Evolutionary conservation across 2,888 invertebrate species (phyloP).

Genomic region (Drosophila anceps): DNA sequence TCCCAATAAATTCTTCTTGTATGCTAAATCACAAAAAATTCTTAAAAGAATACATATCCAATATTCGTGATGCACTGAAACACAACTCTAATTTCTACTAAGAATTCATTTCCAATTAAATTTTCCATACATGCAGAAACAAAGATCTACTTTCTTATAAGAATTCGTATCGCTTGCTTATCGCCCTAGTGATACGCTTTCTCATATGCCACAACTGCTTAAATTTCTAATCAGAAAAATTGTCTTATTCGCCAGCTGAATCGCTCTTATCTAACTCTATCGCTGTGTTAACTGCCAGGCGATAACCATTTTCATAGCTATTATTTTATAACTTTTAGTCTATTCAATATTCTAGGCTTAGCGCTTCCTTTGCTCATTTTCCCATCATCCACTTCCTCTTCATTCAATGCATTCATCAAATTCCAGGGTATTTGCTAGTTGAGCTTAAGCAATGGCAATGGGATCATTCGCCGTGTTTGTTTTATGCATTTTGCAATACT

Average conservation of each 20-base stretch:
- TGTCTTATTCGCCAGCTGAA: too few relatives aligned
- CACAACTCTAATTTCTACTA: background rate
- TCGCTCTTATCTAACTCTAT: background rate
- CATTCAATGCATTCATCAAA: too few relatives aligned
- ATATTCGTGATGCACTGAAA: too few relatives aligned
- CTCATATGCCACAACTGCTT: background rate
- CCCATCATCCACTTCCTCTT: too few relatives aligned
- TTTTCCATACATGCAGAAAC: background rate
- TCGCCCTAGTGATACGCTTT: background rate
- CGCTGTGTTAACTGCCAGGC: background rate
- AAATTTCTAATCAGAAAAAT: background rate
- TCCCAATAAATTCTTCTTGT: too few relatives aligned
- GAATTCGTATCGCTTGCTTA: background rate
- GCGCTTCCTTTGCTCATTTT: background rate
- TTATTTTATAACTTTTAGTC: too few relatives aligned
- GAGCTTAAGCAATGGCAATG: background rate
- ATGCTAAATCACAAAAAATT: too few relatives aligned
- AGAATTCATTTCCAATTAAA: background rate
- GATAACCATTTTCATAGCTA: too few relatives aligned
- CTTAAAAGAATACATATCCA: too few relatives aligned
- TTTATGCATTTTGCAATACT: constrained; percentile 34
- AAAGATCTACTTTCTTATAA: background rate
- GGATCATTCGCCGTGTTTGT: background rate
- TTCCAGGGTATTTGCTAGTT: constrained; percentile 8
- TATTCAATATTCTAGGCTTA: background rate